A percentile compares a stretch with the other conserved stretches of the same genome.
Conservation (phyloP, 2,113 vertebrate genomes). For the Hiodon alosoides region DNA sequence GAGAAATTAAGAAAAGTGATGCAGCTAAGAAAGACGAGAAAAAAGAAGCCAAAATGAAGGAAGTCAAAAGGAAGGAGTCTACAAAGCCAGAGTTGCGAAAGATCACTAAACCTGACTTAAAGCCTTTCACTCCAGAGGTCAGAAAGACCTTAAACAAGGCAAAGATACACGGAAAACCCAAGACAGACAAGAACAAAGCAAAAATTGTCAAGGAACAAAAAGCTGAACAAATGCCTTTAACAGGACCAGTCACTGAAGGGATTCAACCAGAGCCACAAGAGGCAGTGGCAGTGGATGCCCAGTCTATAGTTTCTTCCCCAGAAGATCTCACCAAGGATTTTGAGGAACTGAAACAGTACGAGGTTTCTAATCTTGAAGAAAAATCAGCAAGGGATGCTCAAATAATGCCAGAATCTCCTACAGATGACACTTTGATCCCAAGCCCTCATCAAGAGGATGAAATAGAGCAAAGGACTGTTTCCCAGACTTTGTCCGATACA, state of each 20-base stretch:
- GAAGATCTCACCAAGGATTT: slow-evolving; percentile 96
- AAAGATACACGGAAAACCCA: slow-evolving; percentile 78
- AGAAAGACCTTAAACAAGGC: slow-evolving; percentile 90
- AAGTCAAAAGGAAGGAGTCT: slow-evolving; percentile 83
- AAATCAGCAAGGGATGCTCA: slow-evolving; percentile 34
- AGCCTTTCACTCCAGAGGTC: slow-evolving; percentile 91
- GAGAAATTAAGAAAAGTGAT: slow-evolving; percentile 70
- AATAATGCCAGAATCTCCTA: slow-evolving; percentile 20
- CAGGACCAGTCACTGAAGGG: slow-evolving; percentile 49
- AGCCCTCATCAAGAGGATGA: slow-evolving; percentile 26
- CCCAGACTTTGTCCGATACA: slow-evolving; percentile 37
- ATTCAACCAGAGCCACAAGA: slow-evolving; percentile 27
- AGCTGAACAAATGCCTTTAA: slow-evolving; percentile 62
- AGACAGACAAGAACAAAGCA: slow-evolving; percentile 73
- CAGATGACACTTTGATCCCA: slow-evolving; percentile 27
- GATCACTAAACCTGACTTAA: slow-evolving; percentile 82
- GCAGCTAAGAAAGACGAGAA: slow-evolving; percentile 80
- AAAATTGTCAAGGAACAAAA: slow-evolving; percentile 63
- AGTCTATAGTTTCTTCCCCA: slow-evolving; percentile 79
- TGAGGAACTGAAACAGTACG: slow-evolving; percentile 80
- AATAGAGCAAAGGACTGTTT: slow-evolving; percentile 23
- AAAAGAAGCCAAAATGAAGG: slow-evolving; percentile 77
- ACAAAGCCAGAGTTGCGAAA: slow-evolving; percentile 81
- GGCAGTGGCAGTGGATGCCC: slow-evolving; percentile 62
- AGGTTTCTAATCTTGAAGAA: slow-evolving; percentile 50